A percentile compares a stretch with the other conserved stretches of the same genome.
These are phyloP conservation scores for Epistrophe eligans DNA, from an alignment of 2,888 invertebrate genomes.

Conservation along the genomic window DNA sequence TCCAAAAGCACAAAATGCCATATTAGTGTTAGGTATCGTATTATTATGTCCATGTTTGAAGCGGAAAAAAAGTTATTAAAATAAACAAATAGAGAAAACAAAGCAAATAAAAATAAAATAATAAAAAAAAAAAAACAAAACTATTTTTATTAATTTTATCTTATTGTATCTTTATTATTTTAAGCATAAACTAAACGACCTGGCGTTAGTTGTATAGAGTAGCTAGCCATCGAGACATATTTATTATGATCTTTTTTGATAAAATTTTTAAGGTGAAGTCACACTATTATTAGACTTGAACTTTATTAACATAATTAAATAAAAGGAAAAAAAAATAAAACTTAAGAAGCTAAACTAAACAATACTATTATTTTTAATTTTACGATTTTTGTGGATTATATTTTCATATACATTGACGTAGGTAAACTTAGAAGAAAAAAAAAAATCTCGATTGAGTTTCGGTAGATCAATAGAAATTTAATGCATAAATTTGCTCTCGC, in stretches of 20 bases:
- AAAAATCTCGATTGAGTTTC: slow-evolving; percentile 43
- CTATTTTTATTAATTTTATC: slow-evolving; percentile 32
- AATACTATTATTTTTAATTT: slow-evolving; percentile 23
- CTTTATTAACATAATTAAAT: slow-evolving; percentile 18
- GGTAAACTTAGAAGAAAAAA: background rate
- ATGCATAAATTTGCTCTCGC: slow-evolving; percentile 23
- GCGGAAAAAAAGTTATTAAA: background rate
- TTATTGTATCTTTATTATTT: slow-evolving; percentile 19
- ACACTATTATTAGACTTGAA: background rate
- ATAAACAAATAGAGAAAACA: background rate
- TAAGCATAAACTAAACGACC: background rate
- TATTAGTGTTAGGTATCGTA: slow-evolving; percentile 13
- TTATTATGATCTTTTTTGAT: slow-evolving; percentile 6
- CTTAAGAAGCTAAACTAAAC: background rate
- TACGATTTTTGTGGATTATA: slow-evolving; percentile 29
- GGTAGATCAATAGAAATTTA: slow-evolving; percentile 40
- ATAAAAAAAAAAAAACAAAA: background rate
- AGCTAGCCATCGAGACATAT: background rate
- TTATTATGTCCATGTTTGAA: slow-evolving; percentile 11
- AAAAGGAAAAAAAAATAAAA: background rate
- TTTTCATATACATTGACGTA: slow-evolving; percentile 15
- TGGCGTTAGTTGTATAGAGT: background rate
- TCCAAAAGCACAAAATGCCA: slow-evolving; percentile 23
- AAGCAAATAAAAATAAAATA: background rate
- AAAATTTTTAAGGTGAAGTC: slow-evolving; percentile 20